These are phyloP conservation scores for Acanthurus tractus DNA, from an alignment of 2,797 vertebrate genomes.

Conservation along the genomic window DNA sequence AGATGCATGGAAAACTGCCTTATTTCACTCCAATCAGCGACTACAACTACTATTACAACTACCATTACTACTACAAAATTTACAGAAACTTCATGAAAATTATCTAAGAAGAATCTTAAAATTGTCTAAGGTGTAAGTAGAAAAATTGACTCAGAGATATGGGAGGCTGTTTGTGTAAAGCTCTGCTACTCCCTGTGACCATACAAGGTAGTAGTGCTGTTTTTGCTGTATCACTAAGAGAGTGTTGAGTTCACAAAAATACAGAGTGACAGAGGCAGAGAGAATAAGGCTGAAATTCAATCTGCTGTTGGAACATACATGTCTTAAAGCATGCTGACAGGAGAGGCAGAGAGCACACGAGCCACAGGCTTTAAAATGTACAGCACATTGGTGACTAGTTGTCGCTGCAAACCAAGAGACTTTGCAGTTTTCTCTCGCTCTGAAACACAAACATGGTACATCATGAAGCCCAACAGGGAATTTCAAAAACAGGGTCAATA, in stretches of 20 bases:
- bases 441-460: conserved; percentile 10
- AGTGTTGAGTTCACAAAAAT: conserved; percentile 39
- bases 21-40: neutral
- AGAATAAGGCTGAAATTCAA: conserved; percentile 45
- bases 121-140: neutral
- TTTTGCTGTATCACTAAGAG: conserved; percentile 54
- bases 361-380: conserved; percentile 14
- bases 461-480: neutral
- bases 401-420: conserved; percentile 5
- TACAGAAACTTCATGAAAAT: neutral
- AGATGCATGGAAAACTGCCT: conserved; percentile 2
- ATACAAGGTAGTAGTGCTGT: conserved; percentile 68
- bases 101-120: conserved; percentile 8
- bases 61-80: neutral
- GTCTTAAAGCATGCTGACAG: conserved; percentile 26
- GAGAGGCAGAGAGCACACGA: conserved; percentile 18
- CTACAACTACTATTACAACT: neutral
- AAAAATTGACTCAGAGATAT: conserved; percentile 13
- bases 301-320: conserved; percentile 45
- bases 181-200: conserved; percentile 53
- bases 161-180: conserved; percentile 3
- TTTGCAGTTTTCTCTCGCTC: neutral
- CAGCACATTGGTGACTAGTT: conserved; percentile 11
- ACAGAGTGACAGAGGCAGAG: conserved; percentile 11
- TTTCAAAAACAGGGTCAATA: conserved; percentile 6